Evolutionary conservation across 2,113 vertebrate species (phyloP).

Genomic region (pig (Sus scrofa)): T2T-Sscrofa CM000814.6:46660501-46661000

Average conservation of each 20-base stretch:
- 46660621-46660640: not conserved
- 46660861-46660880: not conserved
- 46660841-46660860: not conserved
- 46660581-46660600: not conserved
- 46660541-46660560: not conserved
- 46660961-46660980: conserved; percentile 63
- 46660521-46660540: not conserved
- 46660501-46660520: not conserved
- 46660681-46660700: not conserved
- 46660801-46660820: not conserved
- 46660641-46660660: not conserved
- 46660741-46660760: not conserved
- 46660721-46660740: not conserved
- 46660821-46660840: not conserved
- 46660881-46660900: not conserved
- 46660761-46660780: not conserved
- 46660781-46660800: not conserved
- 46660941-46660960: not conserved
- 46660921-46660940: not conserved
- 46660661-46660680: not conserved
- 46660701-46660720: not conserved
- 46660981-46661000: not conserved
- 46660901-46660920: not conserved
- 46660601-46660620: not conserved
- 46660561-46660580: not conserved